Percentiles rank a stretch among this genome's conserved stretches.
Conservation (phyloP, 2,113 vertebrate genomes). For the Indicator maculatus region DNA sequence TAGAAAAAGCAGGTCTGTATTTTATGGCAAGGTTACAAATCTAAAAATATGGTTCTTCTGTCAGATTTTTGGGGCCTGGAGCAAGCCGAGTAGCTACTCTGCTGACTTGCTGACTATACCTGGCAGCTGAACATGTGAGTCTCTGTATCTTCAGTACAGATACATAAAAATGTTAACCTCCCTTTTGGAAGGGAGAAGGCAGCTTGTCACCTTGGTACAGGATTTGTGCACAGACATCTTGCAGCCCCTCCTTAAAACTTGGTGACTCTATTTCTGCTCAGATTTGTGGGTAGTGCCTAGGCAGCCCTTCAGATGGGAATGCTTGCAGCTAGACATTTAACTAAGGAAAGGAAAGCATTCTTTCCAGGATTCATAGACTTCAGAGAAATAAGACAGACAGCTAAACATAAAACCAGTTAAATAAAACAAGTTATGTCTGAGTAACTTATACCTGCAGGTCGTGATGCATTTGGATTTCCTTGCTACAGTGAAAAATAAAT, state of each 20-base stretch:
- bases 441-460: neutral
- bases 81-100: neutral
- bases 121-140: neutral
- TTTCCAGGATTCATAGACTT: neutral
- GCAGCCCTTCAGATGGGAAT: neutral
- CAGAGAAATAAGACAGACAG: neutral
- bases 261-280: neutral
- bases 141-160: neutral
- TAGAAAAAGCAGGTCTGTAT: neutral
- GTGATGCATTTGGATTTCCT: neutral
- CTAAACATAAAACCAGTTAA: neutral
- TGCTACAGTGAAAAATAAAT: neutral
- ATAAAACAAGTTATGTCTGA: neutral
- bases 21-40: neutral
- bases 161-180: neutral
- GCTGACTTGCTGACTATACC: neutral
- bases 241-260: neutral
- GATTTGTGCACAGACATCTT: neutral
- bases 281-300: neutral
- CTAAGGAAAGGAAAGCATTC: neutral
- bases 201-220: neutral
- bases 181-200: neutral
- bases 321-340: neutral
- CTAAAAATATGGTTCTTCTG: neutral
- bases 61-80: neutral